These are phyloP conservation scores for Mareca strepera DNA, from an alignment of 2,797 vertebrate genomes.

Conservation along the genomic window DNA sequence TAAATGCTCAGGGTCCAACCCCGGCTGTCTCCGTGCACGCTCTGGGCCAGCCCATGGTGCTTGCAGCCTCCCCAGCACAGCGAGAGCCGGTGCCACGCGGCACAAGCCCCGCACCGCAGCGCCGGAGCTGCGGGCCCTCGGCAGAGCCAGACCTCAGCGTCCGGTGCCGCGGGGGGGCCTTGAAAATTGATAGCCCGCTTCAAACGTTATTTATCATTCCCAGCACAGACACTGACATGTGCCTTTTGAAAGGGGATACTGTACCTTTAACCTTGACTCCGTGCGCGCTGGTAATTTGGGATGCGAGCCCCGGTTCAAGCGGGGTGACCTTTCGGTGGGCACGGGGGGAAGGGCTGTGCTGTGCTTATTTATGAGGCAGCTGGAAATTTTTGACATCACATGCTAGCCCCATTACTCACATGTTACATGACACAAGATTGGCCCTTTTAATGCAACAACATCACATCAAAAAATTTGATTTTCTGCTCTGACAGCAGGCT, in stretches of 20 bases:
- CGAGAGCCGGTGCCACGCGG: not conserved
- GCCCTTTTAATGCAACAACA: constrained; percentile 79
- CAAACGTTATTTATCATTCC: constrained; percentile 75
- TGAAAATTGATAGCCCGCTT: constrained; percentile 68
- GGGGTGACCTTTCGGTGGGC: constrained; percentile 69
- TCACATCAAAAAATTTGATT: constrained; percentile 73
- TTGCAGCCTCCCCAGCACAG: not conserved
- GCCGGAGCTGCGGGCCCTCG: not conserved
- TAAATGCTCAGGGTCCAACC: accelerated
- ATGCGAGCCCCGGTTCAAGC: constrained; percentile 73
- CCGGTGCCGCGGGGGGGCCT: not conserved
- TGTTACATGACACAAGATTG: constrained; percentile 78
- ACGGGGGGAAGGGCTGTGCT: constrained; percentile 71
- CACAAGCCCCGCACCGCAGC: not conserved
- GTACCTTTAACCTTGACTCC: constrained; percentile 83
- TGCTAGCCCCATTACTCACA: constrained; percentile 78
- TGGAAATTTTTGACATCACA: constrained; percentile 81
- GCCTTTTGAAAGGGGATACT: constrained; percentile 81
- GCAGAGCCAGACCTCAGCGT: not conserved
- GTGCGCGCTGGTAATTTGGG: constrained; percentile 75
- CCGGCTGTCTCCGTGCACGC: accelerated
- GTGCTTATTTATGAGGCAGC: constrained; percentile 80
- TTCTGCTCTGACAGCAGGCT: constrained; percentile 72
- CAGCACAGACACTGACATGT: constrained; percentile 72
- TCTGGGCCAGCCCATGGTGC: not conserved